A percentile compares a stretch with the other conserved stretches of the same genome.
Conservation (phyloP, 1,140 invertebrate genomes). For the Chlorops oryzae region DNA sequence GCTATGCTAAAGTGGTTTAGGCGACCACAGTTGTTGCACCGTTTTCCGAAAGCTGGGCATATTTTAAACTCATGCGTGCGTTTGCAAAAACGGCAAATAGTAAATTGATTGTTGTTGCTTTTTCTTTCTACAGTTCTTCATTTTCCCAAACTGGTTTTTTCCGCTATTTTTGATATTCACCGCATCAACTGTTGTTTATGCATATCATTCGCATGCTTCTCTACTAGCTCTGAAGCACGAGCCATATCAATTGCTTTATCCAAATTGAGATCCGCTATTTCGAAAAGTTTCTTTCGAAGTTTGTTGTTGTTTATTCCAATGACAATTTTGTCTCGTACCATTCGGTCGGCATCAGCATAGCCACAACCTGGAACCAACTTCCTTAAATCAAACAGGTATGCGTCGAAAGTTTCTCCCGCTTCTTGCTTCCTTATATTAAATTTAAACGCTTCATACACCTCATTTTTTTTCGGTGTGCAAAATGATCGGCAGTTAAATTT, state of each 20-base stretch:
- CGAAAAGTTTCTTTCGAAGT: too few relatives aligned
- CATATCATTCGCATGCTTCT: background rate
- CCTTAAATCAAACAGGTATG: constrained; percentile 4
- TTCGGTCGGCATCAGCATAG: background rate
- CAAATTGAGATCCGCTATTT: too few relatives aligned
- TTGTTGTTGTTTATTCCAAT: background rate
- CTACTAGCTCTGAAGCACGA: background rate
- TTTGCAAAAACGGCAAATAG: too few relatives aligned
- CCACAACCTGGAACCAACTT: constrained; percentile 1
- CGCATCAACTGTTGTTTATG: constrained; percentile 3
- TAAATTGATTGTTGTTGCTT: too few relatives aligned
- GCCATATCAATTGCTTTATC: background rate
- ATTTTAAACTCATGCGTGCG: too few relatives aligned
- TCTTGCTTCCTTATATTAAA: constrained; percentile 5
- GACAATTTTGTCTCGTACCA: constrained; percentile 5
- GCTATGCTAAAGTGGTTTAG: too few relatives aligned
- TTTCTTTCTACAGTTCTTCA: too few relatives aligned
- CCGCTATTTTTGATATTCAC: too few relatives aligned
- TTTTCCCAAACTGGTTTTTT: too few relatives aligned
- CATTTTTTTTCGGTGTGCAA: constrained; percentile 7
- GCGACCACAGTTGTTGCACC: too few relatives aligned
- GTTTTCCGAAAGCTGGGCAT: too few relatives aligned
- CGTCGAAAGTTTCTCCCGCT: background rate
- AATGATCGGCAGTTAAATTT: background rate
- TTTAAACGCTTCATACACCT: constrained; percentile 5